Evolutionary conservation across 2,113 vertebrate genomes (phyloP), one percentile per base, ranked within the genome.

Genomic region (Narcine bancroftii): DNA sequence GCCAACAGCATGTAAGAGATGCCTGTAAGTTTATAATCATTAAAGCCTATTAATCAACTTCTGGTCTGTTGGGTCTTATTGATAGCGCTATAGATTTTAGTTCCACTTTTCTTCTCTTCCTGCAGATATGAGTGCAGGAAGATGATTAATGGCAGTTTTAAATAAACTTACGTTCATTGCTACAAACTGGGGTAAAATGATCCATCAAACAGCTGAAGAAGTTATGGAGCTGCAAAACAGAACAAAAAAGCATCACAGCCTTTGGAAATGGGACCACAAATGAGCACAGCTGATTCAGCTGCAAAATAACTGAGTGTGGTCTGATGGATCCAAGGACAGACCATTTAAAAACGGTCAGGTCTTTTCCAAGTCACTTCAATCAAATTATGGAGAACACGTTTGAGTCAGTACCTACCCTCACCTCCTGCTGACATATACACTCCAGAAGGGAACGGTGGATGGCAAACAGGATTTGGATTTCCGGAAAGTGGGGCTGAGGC

Each of bases 151-250:
- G 1, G 0, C 39, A 56, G 33, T 29, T 60, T 42, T 47, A 76
- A 77, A 36, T 17, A 53, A 72, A 95, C 97, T 97, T 96, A 98
- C 98, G 94, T 94, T 99, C 96, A 66, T 94, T 94, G 92, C 93
- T 96, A 95, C 95, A 97, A 92, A 95, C 95, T 83, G 97, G 96
- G 0, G 96, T 97, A 94, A 98, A 97, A 94, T 98, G 97, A 69
- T 97, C 97, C 96, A 98, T 96, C 29, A 99, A 95, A 94, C 96
- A 98, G 92, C 95, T 96, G 95, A 99, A 99, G 93, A 98, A 99
- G 92, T 96, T 96, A 85, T 98, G 97, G 93, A 99, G 97, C 98
- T 99, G 96, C 76, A 93, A 93, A 65, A 92, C 75, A 42, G 65
- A 42, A 76, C 92, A 69, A 93, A 39, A 47, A 45, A 81, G n/a